phyloP scores from a whole-genome alignment of 2,888 invertebrate species.

The Hedya salicella region DNA sequence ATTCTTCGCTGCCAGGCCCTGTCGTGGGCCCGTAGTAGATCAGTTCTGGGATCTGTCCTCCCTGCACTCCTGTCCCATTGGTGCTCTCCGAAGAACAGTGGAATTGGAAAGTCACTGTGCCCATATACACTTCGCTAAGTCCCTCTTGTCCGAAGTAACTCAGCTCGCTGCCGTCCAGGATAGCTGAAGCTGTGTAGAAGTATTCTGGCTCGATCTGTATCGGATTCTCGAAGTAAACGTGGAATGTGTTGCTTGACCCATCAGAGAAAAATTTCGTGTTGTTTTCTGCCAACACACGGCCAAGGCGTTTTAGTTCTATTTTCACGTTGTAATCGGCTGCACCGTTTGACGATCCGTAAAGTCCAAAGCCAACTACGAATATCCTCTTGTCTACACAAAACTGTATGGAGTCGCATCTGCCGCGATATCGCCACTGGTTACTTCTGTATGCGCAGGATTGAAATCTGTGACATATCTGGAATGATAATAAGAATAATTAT shows the following conservation, averaged over 20 bases:
- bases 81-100: slow-evolving; percentile 99
- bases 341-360: slow-evolving; percentile 98
- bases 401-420: slow-evolving; percentile 98
- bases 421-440: slow-evolving; percentile 98
- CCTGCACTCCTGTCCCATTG: slow-evolving; percentile 98
- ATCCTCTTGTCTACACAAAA: slow-evolving; percentile 98
- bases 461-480: slow-evolving; percentile 96
- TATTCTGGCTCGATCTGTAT: slow-evolving; percentile 96
- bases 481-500: slow-evolving; percentile 46
- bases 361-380: slow-evolving; percentile 97
- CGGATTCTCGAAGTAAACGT: slow-evolving; percentile 91
- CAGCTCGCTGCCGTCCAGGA: slow-evolving; percentile 96
- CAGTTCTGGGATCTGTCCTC: slow-evolving; percentile 98
- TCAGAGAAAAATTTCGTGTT: slow-evolving; percentile 98
- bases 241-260: slow-evolving; percentile 98
- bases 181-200: slow-evolving; percentile 98
- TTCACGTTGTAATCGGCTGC: slow-evolving; percentile 97
- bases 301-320: slow-evolving; percentile 96
- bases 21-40: slow-evolving; percentile 96
- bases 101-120: slow-evolving; percentile 97
- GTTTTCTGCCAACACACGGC: slow-evolving; percentile 95
- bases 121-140: slow-evolving; percentile 96
- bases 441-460: slow-evolving; percentile 98
- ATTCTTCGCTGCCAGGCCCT: slow-evolving; percentile 78
- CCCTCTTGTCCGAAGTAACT: slow-evolving; percentile 99